Conservation (phyloP, 2,888 invertebrate genomes). For the Cotesia congregata region DNA sequence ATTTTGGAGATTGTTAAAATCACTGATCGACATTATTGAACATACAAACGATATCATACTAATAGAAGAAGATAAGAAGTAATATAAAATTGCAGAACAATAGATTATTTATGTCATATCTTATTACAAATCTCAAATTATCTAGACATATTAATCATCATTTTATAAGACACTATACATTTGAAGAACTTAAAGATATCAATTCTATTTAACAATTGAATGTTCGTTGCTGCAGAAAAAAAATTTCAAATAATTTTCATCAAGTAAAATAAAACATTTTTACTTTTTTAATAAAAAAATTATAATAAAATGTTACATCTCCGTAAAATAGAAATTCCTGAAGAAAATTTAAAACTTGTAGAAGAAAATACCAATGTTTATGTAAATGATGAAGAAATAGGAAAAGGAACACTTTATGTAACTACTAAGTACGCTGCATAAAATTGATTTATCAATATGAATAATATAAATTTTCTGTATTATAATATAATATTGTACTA, state of each 20-base stretch:
- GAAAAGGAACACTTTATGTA: neutral
- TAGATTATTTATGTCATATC: neutral
- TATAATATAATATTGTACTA: too few species aligned
- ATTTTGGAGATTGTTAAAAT: too few species aligned
- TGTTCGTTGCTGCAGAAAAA: too few species aligned
- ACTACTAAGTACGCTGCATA: neutral
- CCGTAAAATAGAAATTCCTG: neutral
- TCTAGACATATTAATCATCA: neutral
- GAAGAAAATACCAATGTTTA: neutral
- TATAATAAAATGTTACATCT: neutral
- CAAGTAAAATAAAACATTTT: neutral
- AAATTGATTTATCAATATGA: neutral
- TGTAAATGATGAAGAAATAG: neutral
- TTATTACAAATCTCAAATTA: neutral
- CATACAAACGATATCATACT: too few species aligned
- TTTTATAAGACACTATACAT: neutral
- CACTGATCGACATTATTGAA: too few species aligned
- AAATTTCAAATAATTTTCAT: too few species aligned
- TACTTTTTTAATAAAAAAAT: neutral
- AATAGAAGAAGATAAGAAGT: neutral
- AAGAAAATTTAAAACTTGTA: neutral
- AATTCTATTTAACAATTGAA: neutral
- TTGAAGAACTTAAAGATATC: neutral
- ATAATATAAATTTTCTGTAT: neutral
- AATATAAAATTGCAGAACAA: conserved; percentile 30